A percentile compares a stretch with the other conserved stretches of the same genome.
These are phyloP conservation scores for Ia io DNA, from an alignment of 2,113 vertebrate species.

Conservation along the genomic window DNA sequence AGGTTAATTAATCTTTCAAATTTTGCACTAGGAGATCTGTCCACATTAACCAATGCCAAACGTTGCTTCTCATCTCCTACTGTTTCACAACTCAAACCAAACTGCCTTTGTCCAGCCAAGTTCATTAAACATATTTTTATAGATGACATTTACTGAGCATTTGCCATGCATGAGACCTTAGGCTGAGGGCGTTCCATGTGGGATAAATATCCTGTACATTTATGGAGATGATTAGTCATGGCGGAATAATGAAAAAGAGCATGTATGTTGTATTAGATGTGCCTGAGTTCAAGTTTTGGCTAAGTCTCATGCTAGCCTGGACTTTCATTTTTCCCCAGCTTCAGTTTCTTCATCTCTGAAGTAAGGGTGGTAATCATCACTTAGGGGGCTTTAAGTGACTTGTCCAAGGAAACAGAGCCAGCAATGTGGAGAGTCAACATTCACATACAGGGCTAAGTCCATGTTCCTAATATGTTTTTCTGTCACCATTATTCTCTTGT, in stretches of 20 bases:
- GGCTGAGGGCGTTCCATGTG: background rate
- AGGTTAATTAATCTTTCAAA: slow-evolving; percentile 42
- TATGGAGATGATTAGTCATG: background rate
- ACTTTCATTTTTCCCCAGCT: background rate
- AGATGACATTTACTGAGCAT: background rate
- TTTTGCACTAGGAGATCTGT: background rate
- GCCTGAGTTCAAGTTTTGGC: background rate
- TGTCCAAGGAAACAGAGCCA: background rate
- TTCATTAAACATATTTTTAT: background rate
- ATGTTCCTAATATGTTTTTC: background rate
- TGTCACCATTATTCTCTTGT: background rate
- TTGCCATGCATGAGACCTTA: background rate
- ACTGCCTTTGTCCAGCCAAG: background rate
- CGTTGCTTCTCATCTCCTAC: background rate
- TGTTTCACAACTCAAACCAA: background rate
- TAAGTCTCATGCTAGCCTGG: background rate
- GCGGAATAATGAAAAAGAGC: background rate
- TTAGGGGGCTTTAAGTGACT: background rate
- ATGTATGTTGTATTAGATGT: background rate
- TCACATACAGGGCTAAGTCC: background rate
- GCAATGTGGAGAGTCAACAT: background rate
- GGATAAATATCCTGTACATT: background rate
- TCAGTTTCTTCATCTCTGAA: background rate
- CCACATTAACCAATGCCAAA: background rate
- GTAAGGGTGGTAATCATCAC: background rate